phyloP scores from a whole-genome alignment of 2,797 vertebrate species.

The Setipinna tenuifilis region DNA sequence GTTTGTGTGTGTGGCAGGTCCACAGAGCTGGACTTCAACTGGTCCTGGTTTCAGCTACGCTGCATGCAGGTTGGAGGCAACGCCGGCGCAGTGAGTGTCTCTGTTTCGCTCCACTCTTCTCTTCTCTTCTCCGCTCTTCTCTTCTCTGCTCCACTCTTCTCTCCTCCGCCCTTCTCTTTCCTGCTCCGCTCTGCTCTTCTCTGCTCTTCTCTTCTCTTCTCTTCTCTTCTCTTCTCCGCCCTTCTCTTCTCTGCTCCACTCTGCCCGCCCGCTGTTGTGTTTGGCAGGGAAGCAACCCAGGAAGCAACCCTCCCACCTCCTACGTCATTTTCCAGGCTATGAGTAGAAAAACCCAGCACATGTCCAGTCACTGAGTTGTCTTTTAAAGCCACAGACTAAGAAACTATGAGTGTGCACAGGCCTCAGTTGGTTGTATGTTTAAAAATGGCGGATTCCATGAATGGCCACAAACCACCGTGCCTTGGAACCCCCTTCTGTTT shows the following conservation, averaged over 20 bases:
- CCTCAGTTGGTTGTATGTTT: background rate
- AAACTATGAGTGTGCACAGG: background rate
- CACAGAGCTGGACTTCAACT: constrained; percentile 95
- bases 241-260: background rate
- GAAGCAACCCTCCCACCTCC: background rate
- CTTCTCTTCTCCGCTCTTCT: too few species aligned
- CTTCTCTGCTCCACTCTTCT: background rate
- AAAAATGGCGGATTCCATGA: too few species aligned
- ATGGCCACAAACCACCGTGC: too few species aligned
- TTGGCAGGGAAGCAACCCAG: background rate
- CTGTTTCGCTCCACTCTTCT: too few species aligned
- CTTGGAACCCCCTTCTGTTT: too few species aligned
- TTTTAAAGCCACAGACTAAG: background rate
- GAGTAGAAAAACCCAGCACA: background rate
- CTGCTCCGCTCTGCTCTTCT: too few species aligned
- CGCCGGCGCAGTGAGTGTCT: constrained; percentile 82
- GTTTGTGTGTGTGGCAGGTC: constrained; percentile 74
- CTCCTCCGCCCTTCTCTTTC: too few species aligned
- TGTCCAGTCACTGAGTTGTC: background rate
- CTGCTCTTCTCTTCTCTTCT: background rate
- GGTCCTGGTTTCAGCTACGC: constrained; percentile 97
- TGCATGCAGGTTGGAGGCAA: constrained; percentile 99
- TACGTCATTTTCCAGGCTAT: background rate
- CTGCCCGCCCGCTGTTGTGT: background rate
- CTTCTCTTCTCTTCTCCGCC: too few species aligned